Evolutionary conservation across 1,140 invertebrate genomes (phyloP).

Genomic region (Acromyrmex heyeri): DNA sequence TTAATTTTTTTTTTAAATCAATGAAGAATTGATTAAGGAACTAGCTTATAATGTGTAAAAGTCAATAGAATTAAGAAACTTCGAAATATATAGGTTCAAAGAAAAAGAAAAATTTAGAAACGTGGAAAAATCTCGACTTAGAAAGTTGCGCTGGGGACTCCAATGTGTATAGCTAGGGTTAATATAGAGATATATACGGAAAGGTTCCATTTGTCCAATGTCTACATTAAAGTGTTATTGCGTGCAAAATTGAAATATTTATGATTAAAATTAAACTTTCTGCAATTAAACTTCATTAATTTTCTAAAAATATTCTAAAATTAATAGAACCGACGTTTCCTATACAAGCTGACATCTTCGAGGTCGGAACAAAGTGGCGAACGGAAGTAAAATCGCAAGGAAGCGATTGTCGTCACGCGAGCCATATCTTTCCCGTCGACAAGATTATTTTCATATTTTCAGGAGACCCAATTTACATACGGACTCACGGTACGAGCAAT

Average conservation of each 20-base stretch:
- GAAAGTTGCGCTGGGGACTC: no score
- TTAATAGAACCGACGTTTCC: conserved; percentile 24
- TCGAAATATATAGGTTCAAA: no score
- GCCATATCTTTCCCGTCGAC: conserved; percentile 28
- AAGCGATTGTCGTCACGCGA: conserved; percentile 67
- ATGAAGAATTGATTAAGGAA: no score
- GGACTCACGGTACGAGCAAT: conserved; percentile 38
- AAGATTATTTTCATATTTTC: conserved; percentile 64
- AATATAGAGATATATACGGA: background rate
- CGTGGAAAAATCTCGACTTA: no score
- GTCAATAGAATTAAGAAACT: no score
- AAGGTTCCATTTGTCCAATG: background rate
- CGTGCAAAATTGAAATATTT: background rate
- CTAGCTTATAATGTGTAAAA: no score
- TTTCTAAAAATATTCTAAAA: conserved; percentile 13
- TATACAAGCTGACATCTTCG: conserved; percentile 49
- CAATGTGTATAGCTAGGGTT: no score
- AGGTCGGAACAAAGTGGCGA: conserved; percentile 53
- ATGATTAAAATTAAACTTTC: background rate
- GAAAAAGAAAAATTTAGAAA: no score
- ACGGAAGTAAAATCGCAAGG: conserved; percentile 60
- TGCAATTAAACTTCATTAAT: background rate
- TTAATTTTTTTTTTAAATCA: no score
- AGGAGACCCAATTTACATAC: conserved; percentile 60
- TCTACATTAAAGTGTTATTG: background rate